Evolutionary conservation across 2,113 vertebrate genomes (phyloP).

Genomic region (Euleptes europaea): DNA sequence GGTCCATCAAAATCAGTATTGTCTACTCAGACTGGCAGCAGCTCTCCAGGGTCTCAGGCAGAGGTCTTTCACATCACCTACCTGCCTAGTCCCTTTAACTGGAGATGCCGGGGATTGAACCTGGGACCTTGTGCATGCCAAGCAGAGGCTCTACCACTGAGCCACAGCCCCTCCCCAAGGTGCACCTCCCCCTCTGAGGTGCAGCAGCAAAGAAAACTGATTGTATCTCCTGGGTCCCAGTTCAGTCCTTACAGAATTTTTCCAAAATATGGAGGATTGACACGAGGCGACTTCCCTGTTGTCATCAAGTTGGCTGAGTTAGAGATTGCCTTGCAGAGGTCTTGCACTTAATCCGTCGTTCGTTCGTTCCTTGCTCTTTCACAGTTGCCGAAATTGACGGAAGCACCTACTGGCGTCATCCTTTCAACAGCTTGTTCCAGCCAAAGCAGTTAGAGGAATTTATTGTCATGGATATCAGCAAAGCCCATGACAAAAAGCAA

Average conservation of each 20-base stretch:
- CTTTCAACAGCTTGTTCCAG: constrained; percentile 89
- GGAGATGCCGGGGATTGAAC: too few relatives aligned
- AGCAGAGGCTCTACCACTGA: too few relatives aligned
- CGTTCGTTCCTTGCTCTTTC: not conserved
- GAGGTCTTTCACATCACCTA: too few relatives aligned
- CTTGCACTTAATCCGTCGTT: not conserved
- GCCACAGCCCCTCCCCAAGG: too few relatives aligned
- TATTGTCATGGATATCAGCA: constrained; percentile 89
- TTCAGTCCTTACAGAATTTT: too few relatives aligned
- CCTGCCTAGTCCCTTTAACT: too few relatives aligned
- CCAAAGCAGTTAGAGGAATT: constrained; percentile 94
- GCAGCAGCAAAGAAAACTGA: not conserved
- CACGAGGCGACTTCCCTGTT: not conserved
- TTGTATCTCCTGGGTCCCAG: not conserved
- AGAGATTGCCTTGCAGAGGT: constrained; percentile 1
- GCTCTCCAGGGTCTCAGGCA: too few relatives aligned
- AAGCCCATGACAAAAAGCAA: constrained; percentile 81
- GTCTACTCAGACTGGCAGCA: too few relatives aligned
- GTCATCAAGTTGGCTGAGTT: constrained; percentile 20
- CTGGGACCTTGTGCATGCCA: too few relatives aligned
- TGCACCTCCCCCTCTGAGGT: not conserved
- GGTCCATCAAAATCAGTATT: too few relatives aligned
- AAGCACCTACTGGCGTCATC: constrained; percentile 90
- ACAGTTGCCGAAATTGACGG: constrained; percentile 94
- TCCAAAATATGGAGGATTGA: too few relatives aligned